phyloP scores from a whole-genome alignment of 2,797 vertebrate genomes.

The Chrysolophus pictus region DNA sequence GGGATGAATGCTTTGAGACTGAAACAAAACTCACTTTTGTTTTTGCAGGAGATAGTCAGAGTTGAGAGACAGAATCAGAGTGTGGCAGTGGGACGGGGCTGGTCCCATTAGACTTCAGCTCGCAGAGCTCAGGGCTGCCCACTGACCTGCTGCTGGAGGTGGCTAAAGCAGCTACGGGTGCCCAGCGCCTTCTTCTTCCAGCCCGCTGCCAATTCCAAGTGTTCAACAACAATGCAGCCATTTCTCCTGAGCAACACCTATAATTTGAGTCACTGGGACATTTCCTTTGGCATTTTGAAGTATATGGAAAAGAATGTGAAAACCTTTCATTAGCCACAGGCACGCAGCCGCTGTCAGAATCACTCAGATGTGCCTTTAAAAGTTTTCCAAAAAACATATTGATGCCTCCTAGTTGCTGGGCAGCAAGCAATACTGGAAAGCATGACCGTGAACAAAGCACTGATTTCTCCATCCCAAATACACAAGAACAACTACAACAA shows the following conservation, averaged over 20 bases:
- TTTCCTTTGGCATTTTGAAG: slow-evolving; percentile 69
- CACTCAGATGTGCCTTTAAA: not conserved
- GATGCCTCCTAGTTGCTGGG: not conserved
- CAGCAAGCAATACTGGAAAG: not conserved
- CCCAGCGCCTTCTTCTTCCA: slow-evolving; percentile 4
- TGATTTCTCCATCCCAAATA: not conserved
- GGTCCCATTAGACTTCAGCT: not conserved
- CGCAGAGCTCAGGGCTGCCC: not conserved
- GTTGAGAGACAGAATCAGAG: not conserved
- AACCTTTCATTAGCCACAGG: slow-evolving; percentile 75
- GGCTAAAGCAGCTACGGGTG: not conserved
- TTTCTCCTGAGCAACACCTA: slow-evolving; percentile 48
- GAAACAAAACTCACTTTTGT: not conserved
- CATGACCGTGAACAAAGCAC: not conserved
- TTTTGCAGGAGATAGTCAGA: not conserved
- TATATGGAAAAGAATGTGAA: slow-evolving; percentile 49
- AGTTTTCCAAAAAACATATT: not conserved
- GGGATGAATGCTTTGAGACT: not conserved
- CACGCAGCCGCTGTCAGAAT: slow-evolving; percentile 74
- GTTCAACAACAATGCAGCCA: slow-evolving; percentile 47
- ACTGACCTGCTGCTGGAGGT: not conserved
- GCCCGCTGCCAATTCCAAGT: slow-evolving; percentile 59
- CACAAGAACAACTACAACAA: not conserved
- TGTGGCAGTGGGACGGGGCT: not conserved
- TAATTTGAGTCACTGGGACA: slow-evolving; percentile 67